A percentile compares a stretch with the other conserved stretches of the same genome.
Conservation (phyloP, 2,113 vertebrate species). For the Neogobius melanostomus region DNA sequence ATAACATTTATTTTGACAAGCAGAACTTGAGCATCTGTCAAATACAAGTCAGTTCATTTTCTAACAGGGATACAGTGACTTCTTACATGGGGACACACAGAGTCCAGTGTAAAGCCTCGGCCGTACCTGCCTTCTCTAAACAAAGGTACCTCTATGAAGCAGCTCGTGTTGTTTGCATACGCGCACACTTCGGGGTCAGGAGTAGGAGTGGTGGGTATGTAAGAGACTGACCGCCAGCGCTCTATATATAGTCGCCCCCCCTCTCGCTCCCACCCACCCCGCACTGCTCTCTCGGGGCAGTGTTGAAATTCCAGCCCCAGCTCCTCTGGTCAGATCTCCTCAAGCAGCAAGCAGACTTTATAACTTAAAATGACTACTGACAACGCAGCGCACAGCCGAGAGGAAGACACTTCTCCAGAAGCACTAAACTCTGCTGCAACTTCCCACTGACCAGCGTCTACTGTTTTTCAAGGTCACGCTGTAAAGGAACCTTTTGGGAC, state of each 20-base stretch:
- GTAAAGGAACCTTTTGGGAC: slow-evolving; percentile 11
- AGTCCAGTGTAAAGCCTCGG: not conserved
- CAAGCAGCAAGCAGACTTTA: slow-evolving; percentile 59
- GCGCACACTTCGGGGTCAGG: slow-evolving; percentile 62
- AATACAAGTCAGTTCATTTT: not conserved
- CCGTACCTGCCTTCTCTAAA: not conserved
- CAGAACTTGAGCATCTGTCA: not conserved
- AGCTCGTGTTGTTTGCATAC: slow-evolving; percentile 25
- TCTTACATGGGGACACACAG: not conserved
- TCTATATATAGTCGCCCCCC: slow-evolving; percentile 92
- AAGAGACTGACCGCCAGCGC: slow-evolving; percentile 84
- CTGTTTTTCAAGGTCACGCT: slow-evolving; percentile 15
- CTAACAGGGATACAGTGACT: not conserved
- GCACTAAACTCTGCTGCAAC: slow-evolving; percentile 19
- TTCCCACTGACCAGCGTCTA: slow-evolving; percentile 28
- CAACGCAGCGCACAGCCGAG: slow-evolving; percentile 36
- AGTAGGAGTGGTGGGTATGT: slow-evolving; percentile 86
- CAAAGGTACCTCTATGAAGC: slow-evolving; percentile 1
- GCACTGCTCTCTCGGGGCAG: slow-evolving; percentile 78
- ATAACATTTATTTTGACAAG: not conserved
- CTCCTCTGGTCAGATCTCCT: slow-evolving; percentile 73
- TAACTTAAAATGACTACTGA: slow-evolving; percentile 50
- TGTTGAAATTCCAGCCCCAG: slow-evolving; percentile 88
- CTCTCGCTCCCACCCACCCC: slow-evolving; percentile 75
- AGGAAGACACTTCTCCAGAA: slow-evolving; percentile 24